A percentile compares a stretch with the other conserved stretches of the same genome.
Evolutionary conservation across 2,888 invertebrate genomes (phyloP).

Genomic region (Metopia argyrocephala): DNA sequence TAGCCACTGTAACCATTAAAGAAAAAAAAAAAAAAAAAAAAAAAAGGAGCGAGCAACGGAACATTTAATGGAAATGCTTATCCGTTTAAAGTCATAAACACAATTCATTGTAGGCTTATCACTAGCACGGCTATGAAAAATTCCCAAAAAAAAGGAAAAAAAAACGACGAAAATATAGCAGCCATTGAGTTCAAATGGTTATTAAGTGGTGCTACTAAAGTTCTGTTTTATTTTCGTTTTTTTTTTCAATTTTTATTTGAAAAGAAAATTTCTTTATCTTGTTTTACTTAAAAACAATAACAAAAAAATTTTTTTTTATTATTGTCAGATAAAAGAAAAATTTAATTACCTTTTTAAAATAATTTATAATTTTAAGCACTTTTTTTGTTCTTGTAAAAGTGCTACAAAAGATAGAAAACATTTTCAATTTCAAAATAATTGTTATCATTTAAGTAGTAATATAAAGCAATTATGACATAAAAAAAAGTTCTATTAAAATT

Average conservation of each 20-base stretch:
- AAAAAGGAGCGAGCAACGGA: constrained; percentile 26
- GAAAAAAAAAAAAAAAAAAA: constrained; percentile 3
- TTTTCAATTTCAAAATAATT: too few species aligned
- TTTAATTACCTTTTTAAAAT: constrained; percentile 55
- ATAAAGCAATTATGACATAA: constrained; percentile 22
- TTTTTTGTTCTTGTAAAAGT: constrained; percentile 25
- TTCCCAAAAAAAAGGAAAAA: constrained; percentile 15
- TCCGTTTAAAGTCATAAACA: constrained; percentile 62
- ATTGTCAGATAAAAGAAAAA: neutral
- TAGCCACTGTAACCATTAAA: constrained; percentile 14
- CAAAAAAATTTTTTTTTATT: neutral
- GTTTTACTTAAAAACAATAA: constrained; percentile 6
- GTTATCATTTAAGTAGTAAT: constrained; percentile 54
- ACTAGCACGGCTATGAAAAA: constrained; percentile 23
- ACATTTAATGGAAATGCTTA: constrained; percentile 54
- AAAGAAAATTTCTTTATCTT: constrained; percentile 13
- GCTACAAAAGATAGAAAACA: neutral
- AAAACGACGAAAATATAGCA: too few species aligned
- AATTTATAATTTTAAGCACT: constrained; percentile 54
- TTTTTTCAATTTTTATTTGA: neutral
- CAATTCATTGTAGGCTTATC: constrained; percentile 63
- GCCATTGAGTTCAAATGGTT: constrained; percentile 52
- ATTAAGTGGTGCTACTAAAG: constrained; percentile 30
- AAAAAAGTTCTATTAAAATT: constrained; percentile 6
- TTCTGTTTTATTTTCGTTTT: constrained; percentile 27